Evolutionary conservation across 2,888 invertebrate species (phyloP).

Genomic region (Brachylomia viminalis): DNA sequence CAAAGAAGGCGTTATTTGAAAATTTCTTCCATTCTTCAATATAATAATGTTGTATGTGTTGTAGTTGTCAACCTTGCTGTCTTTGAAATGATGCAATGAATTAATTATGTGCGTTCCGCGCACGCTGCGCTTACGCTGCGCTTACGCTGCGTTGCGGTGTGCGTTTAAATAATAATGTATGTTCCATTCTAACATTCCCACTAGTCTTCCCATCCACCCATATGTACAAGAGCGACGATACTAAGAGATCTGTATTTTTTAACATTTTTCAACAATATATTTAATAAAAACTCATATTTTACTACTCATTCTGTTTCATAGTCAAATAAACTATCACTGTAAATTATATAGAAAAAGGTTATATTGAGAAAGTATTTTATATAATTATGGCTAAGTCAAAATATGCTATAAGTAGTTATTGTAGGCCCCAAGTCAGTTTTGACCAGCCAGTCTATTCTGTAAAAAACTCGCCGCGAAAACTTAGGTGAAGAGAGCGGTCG

Average conservation of each 20-base stretch:
- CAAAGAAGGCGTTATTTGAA: not conserved
- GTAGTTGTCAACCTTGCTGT: constrained; percentile 24
- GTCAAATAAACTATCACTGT: constrained; percentile 29
- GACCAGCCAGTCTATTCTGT: too few relatives aligned
- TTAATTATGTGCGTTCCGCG: not conserved
- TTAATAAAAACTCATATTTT: constrained; percentile 55
- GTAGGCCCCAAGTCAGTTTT: not conserved
- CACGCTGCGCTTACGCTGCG: too few relatives aligned
- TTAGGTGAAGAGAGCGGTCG: too few relatives aligned
- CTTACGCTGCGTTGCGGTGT: not conserved
- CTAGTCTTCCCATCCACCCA: constrained; percentile 60
- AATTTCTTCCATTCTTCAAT: constrained; percentile 12
- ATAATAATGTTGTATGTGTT: constrained; percentile 30
- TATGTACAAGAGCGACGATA: constrained; percentile 66
- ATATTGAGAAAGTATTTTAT: constrained; percentile 40
- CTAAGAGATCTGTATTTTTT: constrained; percentile 69
- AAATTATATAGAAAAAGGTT: constrained; percentile 23
- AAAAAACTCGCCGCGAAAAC: too few relatives aligned
- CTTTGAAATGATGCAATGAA: constrained; percentile 27
- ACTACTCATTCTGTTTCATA: constrained; percentile 52
- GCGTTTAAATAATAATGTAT: constrained; percentile 5
- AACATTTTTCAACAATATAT: constrained; percentile 58
- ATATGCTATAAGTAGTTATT: constrained; percentile 9
- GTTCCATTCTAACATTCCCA: constrained; percentile 57
- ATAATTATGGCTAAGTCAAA: constrained; percentile 8